phyloP scores from a whole-genome alignment of 2,888 invertebrate genomes.

The Scelioninae gen. 1 region DNA sequence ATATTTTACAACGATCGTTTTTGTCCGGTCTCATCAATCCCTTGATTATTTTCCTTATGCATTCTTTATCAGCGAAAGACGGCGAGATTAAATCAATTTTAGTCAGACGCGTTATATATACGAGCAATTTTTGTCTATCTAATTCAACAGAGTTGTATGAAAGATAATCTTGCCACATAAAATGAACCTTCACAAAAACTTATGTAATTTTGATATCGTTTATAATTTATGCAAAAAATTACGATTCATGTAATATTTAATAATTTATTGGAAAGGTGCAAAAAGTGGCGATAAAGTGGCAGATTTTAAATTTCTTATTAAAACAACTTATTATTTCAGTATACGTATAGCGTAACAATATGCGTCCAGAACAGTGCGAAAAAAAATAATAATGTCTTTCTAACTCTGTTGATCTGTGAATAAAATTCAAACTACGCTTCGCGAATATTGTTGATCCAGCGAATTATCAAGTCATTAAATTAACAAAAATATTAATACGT shows the following conservation, averaged over 20 bases:
- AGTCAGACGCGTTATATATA: slow-evolving; percentile 53
- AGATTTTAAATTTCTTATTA: slow-evolving; percentile 20
- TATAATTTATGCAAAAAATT: slow-evolving; percentile 24
- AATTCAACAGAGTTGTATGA: slow-evolving; percentile 64
- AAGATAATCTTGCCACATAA: slow-evolving; percentile 28
- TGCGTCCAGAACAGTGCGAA: too few relatives aligned
- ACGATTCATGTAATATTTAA: slow-evolving; percentile 6
- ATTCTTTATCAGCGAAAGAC: slow-evolving; percentile 49
- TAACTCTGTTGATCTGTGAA: too few relatives aligned
- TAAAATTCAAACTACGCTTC: too few relatives aligned
- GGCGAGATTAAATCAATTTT: slow-evolving; percentile 56
- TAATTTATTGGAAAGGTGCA: neutral
- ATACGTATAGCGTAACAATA: too few relatives aligned
- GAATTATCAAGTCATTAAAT: too few relatives aligned
- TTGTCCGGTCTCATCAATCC: slow-evolving; percentile 71
- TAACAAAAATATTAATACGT: too few relatives aligned
- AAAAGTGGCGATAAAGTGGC: slow-evolving; percentile 2
- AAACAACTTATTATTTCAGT: too few relatives aligned
- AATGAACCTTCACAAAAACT: slow-evolving; percentile 24
- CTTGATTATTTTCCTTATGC: slow-evolving; percentile 56
- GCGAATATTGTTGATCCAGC: too few relatives aligned
- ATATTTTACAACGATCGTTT: slow-evolving; percentile 71
- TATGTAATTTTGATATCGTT: slow-evolving; percentile 29
- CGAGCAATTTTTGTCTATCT: slow-evolving; percentile 53
- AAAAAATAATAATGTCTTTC: too few relatives aligned